These are phyloP conservation scores for Tinea semifulvella DNA, from an alignment of 2,888 invertebrate species.

Conservation along the genomic window DNA sequence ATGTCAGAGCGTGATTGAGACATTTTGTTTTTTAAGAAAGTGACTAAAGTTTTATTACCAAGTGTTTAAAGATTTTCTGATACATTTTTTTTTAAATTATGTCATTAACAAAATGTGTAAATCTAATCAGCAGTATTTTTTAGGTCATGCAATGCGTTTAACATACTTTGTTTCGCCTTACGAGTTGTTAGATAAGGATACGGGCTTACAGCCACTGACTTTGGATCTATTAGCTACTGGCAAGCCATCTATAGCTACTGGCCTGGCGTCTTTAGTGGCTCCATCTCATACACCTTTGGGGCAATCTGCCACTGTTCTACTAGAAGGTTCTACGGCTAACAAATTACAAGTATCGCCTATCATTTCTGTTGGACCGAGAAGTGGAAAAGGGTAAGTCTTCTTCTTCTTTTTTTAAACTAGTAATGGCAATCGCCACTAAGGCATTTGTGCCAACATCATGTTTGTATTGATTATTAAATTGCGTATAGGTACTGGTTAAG, in stretches of 20 bases:
- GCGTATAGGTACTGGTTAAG: too few species aligned
- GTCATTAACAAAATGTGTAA: too few species aligned
- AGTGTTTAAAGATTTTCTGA: too few species aligned
- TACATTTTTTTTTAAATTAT: too few species aligned
- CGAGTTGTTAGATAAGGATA: slow-evolving; percentile 84
- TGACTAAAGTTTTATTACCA: too few species aligned
- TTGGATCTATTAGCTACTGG: slow-evolving; percentile 74
- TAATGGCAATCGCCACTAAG: too few species aligned
- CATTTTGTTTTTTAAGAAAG: too few species aligned
- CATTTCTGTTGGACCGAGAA: slow-evolving; percentile 73
- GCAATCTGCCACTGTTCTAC: slow-evolving; percentile 86
- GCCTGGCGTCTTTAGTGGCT: slow-evolving; percentile 46
- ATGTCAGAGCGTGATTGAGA: too few species aligned
- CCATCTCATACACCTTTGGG: slow-evolving; percentile 73
- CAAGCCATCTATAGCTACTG: slow-evolving; percentile 39
- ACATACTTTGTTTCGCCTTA: slow-evolving; percentile 96
- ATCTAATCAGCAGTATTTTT: too few species aligned
- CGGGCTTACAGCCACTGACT: slow-evolving; percentile 77
- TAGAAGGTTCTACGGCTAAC: slow-evolving; percentile 88
- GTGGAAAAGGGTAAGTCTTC: slow-evolving; percentile 78
- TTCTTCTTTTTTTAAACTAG: too few species aligned
- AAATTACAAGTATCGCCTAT: slow-evolving; percentile 81
- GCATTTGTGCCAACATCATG: too few species aligned
- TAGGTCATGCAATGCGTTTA: slow-evolving; percentile 91
- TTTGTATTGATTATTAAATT: too few species aligned